These are phyloP conservation scores for Drosophila malerkotliana DNA, from an alignment of 1,140 invertebrate species.

Conservation along the genomic window DNA sequence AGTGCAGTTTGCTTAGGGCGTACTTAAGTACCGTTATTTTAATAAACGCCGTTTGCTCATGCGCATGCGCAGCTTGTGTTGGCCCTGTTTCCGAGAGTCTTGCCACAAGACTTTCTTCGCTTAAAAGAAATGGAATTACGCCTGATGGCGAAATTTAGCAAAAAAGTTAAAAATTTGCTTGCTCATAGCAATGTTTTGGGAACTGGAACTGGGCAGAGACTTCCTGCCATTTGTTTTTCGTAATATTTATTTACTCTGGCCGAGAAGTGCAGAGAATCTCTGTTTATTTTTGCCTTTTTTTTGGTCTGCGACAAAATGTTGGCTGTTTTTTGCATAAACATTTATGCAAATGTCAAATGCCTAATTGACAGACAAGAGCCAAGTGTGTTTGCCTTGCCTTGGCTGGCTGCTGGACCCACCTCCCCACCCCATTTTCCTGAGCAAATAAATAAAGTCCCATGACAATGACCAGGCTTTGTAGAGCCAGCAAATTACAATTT, in stretches of 20 bases:
- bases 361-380: constrained; percentile 60
- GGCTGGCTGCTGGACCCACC: too few relatives aligned
- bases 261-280: constrained; percentile 42
- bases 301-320: neutral
- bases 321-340: constrained; percentile 50
- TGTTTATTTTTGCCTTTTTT: constrained; percentile 25
- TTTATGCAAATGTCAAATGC: constrained; percentile 62
- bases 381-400: constrained; percentile 33
- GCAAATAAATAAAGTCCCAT: constrained; percentile 12
- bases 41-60: constrained; percentile 75
- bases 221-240: constrained; percentile 34
- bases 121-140: constrained; percentile 36
- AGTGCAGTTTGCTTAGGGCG: constrained; percentile 79
- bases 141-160: constrained; percentile 24
- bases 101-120: constrained; percentile 61
- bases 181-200: constrained; percentile 11
- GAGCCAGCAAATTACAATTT: constrained; percentile 36
- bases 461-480: constrained; percentile 65
- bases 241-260: constrained; percentile 47
- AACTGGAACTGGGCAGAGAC: neutral
- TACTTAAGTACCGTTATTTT: constrained; percentile 80
- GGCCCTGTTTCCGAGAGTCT: constrained; percentile 15
- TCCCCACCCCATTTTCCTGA: neutral
- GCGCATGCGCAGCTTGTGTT: constrained; percentile 30
- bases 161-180: constrained; percentile 31